Evolutionary conservation across 2,113 vertebrate species (phyloP).

Genomic region (mouse (Mus musculus)): DNA sequence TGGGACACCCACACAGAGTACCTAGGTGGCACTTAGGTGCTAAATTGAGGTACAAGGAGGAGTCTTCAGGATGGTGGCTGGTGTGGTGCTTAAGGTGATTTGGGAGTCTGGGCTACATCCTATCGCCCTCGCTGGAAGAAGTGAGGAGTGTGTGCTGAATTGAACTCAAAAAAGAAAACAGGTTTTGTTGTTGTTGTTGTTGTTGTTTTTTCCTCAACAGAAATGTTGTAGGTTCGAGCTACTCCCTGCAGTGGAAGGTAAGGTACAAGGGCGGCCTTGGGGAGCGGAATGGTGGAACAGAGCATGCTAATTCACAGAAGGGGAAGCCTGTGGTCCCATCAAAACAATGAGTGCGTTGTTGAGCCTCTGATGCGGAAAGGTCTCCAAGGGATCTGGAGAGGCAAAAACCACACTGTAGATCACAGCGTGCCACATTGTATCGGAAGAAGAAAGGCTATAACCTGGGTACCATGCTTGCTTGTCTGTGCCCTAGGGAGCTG

Average conservation of each 20-base stretch:
- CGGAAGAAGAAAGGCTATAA: background rate
- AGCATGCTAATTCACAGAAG: background rate
- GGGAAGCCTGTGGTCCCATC: background rate
- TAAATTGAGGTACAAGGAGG: background rate
- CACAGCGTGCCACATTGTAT: background rate
- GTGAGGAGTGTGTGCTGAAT: background rate
- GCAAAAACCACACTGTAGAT: background rate
- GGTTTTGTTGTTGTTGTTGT: background rate
- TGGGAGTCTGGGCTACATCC: background rate
- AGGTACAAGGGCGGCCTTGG: background rate
- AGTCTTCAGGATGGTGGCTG: too few relatives aligned
- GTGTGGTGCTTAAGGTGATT: background rate
- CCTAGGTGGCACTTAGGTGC: background rate
- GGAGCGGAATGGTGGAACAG: background rate
- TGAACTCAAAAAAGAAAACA: background rate
- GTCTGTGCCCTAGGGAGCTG: background rate
- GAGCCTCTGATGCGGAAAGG: background rate
- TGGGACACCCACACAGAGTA: too few relatives aligned
- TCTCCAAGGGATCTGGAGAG: background rate
- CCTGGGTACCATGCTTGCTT: background rate
- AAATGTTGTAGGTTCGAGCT: background rate
- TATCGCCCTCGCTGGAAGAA: background rate
- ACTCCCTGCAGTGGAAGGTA: background rate
- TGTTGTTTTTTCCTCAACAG: slow-evolving; percentile 9
- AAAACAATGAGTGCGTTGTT: background rate